Evolutionary conservation across 2,797 vertebrate genomes (phyloP), one percentile per base, ranked within the genome.

Genomic region (Sebastes miniatus): DNA sequence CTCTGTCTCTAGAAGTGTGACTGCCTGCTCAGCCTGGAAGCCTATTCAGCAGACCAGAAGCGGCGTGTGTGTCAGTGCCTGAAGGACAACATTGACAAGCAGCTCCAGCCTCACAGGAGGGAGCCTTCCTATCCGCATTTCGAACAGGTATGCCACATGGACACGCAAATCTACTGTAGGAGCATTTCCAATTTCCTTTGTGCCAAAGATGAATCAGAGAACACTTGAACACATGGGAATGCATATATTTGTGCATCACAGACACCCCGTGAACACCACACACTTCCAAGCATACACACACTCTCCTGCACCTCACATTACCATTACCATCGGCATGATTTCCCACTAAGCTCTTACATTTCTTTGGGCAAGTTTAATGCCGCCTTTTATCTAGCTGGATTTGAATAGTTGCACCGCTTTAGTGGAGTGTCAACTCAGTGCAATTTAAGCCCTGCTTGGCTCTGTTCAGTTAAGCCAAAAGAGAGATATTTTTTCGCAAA

Each of bases 1-100:
- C 59, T 77, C 14, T 74, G 36, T 72, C 32, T 84, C 52, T 92
- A 99, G 98, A 98, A 98, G 93, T 97, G 97, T 88, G 97, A 98
- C 95, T 98, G 97, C 95, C 95, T 98, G 93, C 96, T 99, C 95
- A 98, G 97, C 95, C 96, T 99, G 94, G 97, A 99, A 93, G 97
- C 98, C 67, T 97, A 96, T 93, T 97, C 97, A 11, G 93, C 94
- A 68, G 97, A 99, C 94, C 98, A 99, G 96, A 99, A 98, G 96
- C 96, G 95, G 70, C 97, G 97, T 56, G 96, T 99, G 95, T 99
- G 97, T 94, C 97, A 97, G 97, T 98, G 97, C 94, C 95, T 99
- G 95, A 95, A 96, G 66, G 97, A 99, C 93, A 98, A 97, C 96
- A 98, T 99, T 85, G 92, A 96, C 62, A 97, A 97, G 93, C 97